Percentiles rank a stretch among this genome's conserved stretches.
phyloP scores from a whole-genome alignment of 2,113 vertebrate species.

The Microtus pennsylvanicus region DNA sequence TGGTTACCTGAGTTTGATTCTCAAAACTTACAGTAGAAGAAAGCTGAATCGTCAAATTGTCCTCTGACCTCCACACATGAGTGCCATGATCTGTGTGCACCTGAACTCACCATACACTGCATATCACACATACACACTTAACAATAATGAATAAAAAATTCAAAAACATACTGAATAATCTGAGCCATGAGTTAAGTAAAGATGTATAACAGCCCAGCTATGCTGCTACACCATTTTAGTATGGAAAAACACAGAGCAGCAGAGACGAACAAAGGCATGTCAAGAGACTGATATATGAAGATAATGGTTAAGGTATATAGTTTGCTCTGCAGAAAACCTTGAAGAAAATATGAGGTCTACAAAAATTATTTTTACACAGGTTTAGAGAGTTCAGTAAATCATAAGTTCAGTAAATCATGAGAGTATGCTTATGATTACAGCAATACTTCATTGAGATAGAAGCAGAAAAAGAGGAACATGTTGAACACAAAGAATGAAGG shows the following conservation, averaged over 20 bases:
- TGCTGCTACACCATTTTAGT: neutral
- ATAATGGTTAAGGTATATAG: neutral
- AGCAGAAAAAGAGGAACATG: neutral
- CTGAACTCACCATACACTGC: fast-evolving
- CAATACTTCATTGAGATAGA: neutral
- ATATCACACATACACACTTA: too few relatives aligned
- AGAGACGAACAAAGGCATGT: neutral
- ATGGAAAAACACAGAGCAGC: conserved; percentile 13
- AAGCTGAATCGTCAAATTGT: neutral
- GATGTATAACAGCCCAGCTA: neutral
- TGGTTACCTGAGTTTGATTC: neutral
- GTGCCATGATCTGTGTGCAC: too few relatives aligned
- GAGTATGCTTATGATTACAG: neutral
- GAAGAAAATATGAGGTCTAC: neutral
- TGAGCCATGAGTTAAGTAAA: neutral
- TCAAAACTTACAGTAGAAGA: neutral
- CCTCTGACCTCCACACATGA: neutral
- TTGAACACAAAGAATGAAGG: neutral
- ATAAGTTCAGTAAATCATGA: neutral
- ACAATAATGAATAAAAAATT: too few relatives aligned
- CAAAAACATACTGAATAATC: neutral
- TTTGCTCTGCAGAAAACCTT: neutral
- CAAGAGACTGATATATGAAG: neutral
- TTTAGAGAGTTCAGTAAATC: neutral
- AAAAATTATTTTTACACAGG: conserved; percentile 8